Percentiles rank a stretch among this genome's conserved stretches.
Evolutionary conservation across 2,888 invertebrate species (phyloP).

Genomic region (Rambutsinella grinnellia): DNA sequence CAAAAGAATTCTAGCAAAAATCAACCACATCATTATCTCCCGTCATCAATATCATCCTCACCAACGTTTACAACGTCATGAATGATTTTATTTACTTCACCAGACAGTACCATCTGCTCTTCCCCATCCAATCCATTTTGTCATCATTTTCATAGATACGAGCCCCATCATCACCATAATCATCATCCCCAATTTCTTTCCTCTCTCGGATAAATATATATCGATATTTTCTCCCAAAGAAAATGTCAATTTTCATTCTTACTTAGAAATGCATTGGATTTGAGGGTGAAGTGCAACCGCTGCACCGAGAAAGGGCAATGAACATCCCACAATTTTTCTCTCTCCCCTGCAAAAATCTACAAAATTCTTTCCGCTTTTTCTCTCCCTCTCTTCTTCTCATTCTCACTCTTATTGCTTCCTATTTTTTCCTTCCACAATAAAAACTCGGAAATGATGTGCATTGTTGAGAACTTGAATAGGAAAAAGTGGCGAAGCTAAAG

Average conservation of each 20-base stretch:
- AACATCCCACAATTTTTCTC: conserved; percentile 1
- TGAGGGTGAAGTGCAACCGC: not conserved
- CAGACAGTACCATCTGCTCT: not conserved
- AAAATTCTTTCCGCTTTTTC: conserved; percentile 18
- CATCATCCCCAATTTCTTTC: not conserved
- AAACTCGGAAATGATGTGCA: conserved; percentile 12
- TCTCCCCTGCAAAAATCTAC: conserved; percentile 20
- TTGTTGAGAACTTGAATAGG: conserved; percentile 1
- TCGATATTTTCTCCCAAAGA: too few species aligned
- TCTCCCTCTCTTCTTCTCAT: not conserved
- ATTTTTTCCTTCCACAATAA: conserved; percentile 17
- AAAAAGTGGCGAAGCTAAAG: conserved; percentile 2
- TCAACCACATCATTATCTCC: conserved; percentile 1
- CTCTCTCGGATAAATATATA: too few species aligned
- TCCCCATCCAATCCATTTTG: not conserved
- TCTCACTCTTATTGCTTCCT: conserved; percentile 17
- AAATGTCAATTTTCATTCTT: too few species aligned
- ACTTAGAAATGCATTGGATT: too few species aligned
- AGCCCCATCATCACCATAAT: not conserved
- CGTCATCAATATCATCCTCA: conserved; percentile 9
- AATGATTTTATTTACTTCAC: conserved; percentile 10
- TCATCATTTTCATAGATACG: not conserved
- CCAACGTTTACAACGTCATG: conserved; percentile 3
- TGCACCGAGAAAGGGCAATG: not conserved
- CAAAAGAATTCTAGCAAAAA: not conserved